phyloP scores from a whole-genome alignment of 1,140 invertebrate genomes.

The Gryllus bimaculatus region DNA sequence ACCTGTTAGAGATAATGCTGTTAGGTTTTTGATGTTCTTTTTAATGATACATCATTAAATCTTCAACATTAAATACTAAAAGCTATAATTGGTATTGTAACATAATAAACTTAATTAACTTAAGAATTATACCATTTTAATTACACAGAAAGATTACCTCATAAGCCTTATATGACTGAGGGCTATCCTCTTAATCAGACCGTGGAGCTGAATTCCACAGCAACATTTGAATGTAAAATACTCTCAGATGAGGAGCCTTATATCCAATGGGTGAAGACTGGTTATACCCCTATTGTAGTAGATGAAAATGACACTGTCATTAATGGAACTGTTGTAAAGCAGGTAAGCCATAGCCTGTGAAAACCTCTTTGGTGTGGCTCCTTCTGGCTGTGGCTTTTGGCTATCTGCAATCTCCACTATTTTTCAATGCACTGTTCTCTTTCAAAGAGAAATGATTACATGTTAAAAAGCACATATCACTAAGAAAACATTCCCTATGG shows the following conservation, averaged over 20 bases:
- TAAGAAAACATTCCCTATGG: too few relatives aligned
- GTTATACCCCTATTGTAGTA: constrained; percentile 34
- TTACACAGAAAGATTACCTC: constrained; percentile 56
- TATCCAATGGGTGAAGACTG: constrained; percentile 59
- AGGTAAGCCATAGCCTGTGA: background rate
- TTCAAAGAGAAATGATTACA: too few relatives aligned
- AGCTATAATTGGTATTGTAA: too few relatives aligned
- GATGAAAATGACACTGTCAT: constrained; percentile 39
- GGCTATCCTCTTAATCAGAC: constrained; percentile 71
- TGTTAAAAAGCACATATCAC: too few relatives aligned
- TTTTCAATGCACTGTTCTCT: too few relatives aligned
- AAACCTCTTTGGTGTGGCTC: too few relatives aligned
- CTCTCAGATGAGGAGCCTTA: constrained; percentile 64
- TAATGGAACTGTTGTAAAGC: constrained; percentile 31
- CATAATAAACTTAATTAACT: background rate
- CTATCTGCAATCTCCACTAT: too few relatives aligned
- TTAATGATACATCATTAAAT: too few relatives aligned
- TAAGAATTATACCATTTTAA: background rate
- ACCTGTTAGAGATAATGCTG: too few relatives aligned
- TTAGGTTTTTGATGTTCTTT: too few relatives aligned
- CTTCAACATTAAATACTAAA: too few relatives aligned
- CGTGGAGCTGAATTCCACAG: constrained; percentile 56
- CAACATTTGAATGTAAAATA: constrained; percentile 60
- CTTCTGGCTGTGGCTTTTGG: too few relatives aligned
- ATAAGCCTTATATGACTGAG: constrained; percentile 67